Percentiles rank a stretch among this genome's conserved stretches.
These are phyloP conservation scores for Forbesichthys agassizii DNA, from an alignment of 2,113 vertebrate genomes.

Conservation along the genomic window DNA sequence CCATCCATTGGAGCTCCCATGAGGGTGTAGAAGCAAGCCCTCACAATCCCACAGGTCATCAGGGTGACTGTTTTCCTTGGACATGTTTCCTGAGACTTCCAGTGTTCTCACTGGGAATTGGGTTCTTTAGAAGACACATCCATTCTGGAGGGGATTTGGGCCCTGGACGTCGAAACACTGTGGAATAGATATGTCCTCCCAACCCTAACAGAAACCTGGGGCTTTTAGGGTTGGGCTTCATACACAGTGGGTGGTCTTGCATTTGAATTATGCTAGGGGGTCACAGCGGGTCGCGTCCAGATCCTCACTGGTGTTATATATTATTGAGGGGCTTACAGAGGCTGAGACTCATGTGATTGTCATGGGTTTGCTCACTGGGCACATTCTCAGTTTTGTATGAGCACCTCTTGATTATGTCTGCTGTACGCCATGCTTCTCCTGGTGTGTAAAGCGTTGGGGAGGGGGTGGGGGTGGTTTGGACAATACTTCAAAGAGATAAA, in stretches of 20 bases:
- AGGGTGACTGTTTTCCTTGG: conserved; percentile 67
- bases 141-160: conserved; percentile 1
- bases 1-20: conserved; percentile 50
- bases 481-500: neutral
- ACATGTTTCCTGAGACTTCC: conserved; percentile 62
- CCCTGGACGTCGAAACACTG: conserved; percentile 25
- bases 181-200: conserved; percentile 25
- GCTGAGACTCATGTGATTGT: neutral
- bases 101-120: conserved; percentile 61
- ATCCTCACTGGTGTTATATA: conserved; percentile 29
- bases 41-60: conserved; percentile 61
- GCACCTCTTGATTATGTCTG: conserved; percentile 17
- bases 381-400: neutral
- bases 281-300: conserved; percentile 34
- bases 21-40: conserved; percentile 54
- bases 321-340: conserved; percentile 33
- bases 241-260: conserved; percentile 34
- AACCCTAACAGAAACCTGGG: conserved; percentile 19
- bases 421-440: neutral
- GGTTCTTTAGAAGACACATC: conserved; percentile 13
- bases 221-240: conserved; percentile 27
- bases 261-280: conserved; percentile 31
- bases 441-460: neutral
- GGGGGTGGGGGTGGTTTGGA: too few relatives aligned
- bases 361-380: conserved; percentile 16